Evolutionary conservation across 2,797 vertebrate species (phyloP), one percentile per base, ranked within the genome.

Genomic region (Chloroceryle inda): DNA sequence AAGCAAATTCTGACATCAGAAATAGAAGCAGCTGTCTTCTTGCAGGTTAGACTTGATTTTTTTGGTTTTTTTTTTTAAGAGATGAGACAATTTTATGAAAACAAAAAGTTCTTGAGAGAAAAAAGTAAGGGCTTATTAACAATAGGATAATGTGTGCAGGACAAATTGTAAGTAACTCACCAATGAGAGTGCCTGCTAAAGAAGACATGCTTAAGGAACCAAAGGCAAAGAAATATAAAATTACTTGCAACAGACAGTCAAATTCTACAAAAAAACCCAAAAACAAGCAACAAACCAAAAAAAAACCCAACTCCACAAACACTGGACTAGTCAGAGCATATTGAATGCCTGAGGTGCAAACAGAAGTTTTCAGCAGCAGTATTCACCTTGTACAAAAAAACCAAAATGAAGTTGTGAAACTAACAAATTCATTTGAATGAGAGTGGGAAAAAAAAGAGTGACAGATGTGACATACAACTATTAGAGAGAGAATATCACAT

Each of bases 371-470:
- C 24, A 72, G 37, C 22, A 71, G 68, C 29, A 56, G 10, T 13
- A 50, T 29, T 63, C 9, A 58, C 11, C 53, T 73, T 37, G 22
- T 20, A 18, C 11, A 37, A 77, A 72, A 56, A 72, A 50, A 37
- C 1, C 11, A 45, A 61, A 61, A 38, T 6, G 5, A 62, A 67
- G 50, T 6, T 37, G 10, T 33, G n/a, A 27, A 82, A 42, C n/a
- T 66, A 61, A n/a, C 11, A 88, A 64, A 66, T 21, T 26, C 4
- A 79, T 61, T 6, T 66, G 52, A 71, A 71, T 58, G 26, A 29
- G 2, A 42, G 5, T 1, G 1, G 9, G 11, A 7, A 3, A 8
- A 52, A 50, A 26, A 26, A 81, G 8, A 56, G 47, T 27, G 8
- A 42, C 1, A 6, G 29, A 12, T 2, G 12, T 18, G 55, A 77